A percentile compares a stretch with the other conserved stretches of the same genome.
These are phyloP conservation scores for Narcine bancroftii DNA, from an alignment of 2,113 vertebrate genomes.

Conservation along the genomic window DNA sequence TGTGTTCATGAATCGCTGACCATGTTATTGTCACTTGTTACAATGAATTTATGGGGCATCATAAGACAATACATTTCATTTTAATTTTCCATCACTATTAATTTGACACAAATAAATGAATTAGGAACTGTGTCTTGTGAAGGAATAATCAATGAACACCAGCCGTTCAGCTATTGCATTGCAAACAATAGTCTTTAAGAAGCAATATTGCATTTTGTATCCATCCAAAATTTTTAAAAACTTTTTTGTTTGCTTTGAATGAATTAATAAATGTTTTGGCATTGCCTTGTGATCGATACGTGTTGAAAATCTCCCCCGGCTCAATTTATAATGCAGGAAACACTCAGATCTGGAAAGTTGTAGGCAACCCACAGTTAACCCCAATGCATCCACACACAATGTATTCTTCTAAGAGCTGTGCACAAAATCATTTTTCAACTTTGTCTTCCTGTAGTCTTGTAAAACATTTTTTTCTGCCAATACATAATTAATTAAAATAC, in stretches of 20 bases:
- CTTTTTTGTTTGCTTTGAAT: background rate
- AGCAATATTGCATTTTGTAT: background rate
- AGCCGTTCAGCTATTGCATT: background rate
- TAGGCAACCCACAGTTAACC: background rate
- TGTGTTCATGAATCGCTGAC: background rate
- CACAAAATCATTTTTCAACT: conserved; percentile 41
- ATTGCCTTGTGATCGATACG: background rate
- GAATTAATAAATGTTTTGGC: background rate
- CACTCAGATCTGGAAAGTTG: background rate
- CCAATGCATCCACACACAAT: background rate
- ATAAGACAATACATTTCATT: background rate
- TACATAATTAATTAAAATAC: conserved; percentile 42
- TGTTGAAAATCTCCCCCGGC: background rate
- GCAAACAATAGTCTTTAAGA: background rate
- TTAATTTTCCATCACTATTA: background rate
- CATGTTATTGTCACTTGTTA: background rate
- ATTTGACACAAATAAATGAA: background rate
- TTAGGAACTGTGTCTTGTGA: background rate
- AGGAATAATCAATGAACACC: background rate
- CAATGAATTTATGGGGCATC: background rate
- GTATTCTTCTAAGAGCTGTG: background rate
- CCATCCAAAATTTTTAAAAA: background rate
- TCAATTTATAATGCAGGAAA: background rate
- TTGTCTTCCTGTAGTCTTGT: conserved; percentile 39
- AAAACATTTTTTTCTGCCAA: conserved; percentile 40